Percentiles rank a stretch among this genome's conserved stretches.
Evolutionary conservation across 2,888 invertebrate genomes (phyloP).

Genomic region (Macaria notata): DNA sequence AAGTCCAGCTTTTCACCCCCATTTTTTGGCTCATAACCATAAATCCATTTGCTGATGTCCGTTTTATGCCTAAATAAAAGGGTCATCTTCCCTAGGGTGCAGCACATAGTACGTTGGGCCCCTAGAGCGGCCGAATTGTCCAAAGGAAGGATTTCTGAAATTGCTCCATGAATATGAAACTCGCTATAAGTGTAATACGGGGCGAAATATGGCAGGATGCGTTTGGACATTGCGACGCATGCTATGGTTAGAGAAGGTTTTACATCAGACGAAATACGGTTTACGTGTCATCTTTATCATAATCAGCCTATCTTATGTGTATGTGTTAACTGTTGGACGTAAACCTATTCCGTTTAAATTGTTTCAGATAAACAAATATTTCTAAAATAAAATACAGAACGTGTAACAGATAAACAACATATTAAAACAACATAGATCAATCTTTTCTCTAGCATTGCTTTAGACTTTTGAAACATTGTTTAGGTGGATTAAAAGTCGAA

Average conservation of each 20-base stretch:
- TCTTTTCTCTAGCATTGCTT: too few species aligned
- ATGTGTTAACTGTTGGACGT: too few species aligned
- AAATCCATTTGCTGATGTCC: conserved; percentile 24
- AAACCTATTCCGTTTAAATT: too few species aligned
- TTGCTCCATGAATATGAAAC: conserved; percentile 78
- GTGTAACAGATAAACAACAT: too few species aligned
- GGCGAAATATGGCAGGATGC: conserved; percentile 70
- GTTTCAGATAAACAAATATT: too few species aligned
- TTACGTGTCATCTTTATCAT: too few species aligned
- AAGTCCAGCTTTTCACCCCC: background rate
- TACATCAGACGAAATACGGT: conserved; percentile 20
- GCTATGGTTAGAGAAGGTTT: conserved; percentile 38
- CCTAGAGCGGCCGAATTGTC: conserved; percentile 35
- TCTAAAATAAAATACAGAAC: too few species aligned
- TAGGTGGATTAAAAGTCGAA: too few species aligned
- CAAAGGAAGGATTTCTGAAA: conserved; percentile 66
- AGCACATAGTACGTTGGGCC: conserved; percentile 29
- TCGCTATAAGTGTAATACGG: conserved; percentile 70
- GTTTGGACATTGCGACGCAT: conserved; percentile 55
- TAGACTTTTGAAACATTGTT: too few species aligned
- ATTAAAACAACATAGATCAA: too few species aligned
- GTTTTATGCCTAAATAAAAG: conserved; percentile 26
- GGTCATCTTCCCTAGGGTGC: conserved; percentile 30
- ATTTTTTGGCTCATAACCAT: conserved; percentile 17
- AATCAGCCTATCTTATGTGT: too few species aligned